phyloP scores from a whole-genome alignment of 2,888 invertebrate species.

The Drosophila neotestacea region DNA sequence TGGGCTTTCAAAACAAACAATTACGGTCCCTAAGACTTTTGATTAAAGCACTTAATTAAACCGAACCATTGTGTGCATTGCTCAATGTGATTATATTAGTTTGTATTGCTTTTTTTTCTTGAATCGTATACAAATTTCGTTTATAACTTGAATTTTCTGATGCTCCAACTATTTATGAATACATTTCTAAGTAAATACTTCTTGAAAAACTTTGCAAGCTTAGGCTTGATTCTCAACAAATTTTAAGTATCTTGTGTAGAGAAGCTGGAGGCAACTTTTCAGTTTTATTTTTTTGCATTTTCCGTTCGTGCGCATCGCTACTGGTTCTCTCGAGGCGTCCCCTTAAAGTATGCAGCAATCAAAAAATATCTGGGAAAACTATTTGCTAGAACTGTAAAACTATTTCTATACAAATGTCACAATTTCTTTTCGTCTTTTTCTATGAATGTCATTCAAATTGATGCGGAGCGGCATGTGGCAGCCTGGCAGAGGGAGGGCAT shows the following conservation, averaged over 20 bases:
- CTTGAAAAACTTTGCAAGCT: neutral
- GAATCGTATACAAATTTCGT: neutral
- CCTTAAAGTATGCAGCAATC: slow-evolving; percentile 72
- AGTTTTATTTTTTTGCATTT: slow-evolving; percentile 15
- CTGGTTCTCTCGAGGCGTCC: slow-evolving; percentile 32
- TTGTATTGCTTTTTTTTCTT: slow-evolving; percentile 1
- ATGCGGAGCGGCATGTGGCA: slow-evolving; percentile 63
- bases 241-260: slow-evolving; percentile 11
- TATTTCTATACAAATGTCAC: slow-evolving; percentile 78
- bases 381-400: slow-evolving; percentile 73
- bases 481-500: slow-evolving; percentile 3
- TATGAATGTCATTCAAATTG: slow-evolving; percentile 80
- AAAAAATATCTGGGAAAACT: slow-evolving; percentile 76
- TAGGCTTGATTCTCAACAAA: slow-evolving; percentile 4
- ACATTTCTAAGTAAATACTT: slow-evolving; percentile 16
- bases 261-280: slow-evolving; percentile 18
- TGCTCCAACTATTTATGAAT: slow-evolving; percentile 17
- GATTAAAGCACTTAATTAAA: too few relatives aligned
- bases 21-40: too few relatives aligned
- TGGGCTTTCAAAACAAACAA: too few relatives aligned
- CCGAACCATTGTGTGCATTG: neutral
- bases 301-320: slow-evolving; percentile 18
- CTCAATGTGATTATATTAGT: slow-evolving; percentile 4
- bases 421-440: slow-evolving; percentile 66
- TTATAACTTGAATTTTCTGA: slow-evolving; percentile 17